Evolutionary conservation across 2,113 vertebrate genomes (phyloP).

Genomic region (Sphaerodactylus townsendi): DNA sequence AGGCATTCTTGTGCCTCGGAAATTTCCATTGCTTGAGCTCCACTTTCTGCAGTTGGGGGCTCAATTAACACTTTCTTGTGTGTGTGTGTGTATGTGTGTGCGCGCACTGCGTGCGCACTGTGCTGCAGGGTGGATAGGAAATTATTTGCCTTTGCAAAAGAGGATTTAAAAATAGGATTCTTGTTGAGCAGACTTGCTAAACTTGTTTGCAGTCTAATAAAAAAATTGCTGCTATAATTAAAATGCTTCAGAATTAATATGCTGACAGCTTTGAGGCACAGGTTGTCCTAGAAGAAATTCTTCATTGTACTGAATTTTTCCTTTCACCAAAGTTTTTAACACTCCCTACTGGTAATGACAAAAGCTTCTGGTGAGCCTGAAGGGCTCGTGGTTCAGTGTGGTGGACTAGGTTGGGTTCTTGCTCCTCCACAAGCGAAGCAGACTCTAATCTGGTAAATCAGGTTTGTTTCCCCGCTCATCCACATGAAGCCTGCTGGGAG

Average conservation of each 20-base stretch:
- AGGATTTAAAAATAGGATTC: neutral
- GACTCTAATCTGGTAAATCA: no score
- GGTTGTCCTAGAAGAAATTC: no score
- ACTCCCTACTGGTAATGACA: neutral
- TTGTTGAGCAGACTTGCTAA: neutral
- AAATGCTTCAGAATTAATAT: conserved; percentile 1
- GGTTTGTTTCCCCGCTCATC: no score
- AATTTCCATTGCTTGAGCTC: conserved; percentile 23
- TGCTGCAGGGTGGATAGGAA: neutral
- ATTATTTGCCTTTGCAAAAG: neutral
- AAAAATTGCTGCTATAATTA: neutral
- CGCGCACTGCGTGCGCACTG: no score
- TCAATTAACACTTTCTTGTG: conserved; percentile 29
- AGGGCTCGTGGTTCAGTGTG: neutral
- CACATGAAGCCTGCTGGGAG: no score
- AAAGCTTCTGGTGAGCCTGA: neutral
- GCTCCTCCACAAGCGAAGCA: no score
- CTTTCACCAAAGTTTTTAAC: neutral
- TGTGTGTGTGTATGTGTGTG: conserved; percentile 19
- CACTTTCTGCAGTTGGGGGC: neutral
- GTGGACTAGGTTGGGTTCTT: no score
- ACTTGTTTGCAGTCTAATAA: neutral
- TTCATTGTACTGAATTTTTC: no score
- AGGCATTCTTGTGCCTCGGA: neutral
- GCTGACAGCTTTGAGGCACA: neutral